phyloP scores from a whole-genome alignment of 2,113 vertebrate species.

The Neomonachus schauinslandi region DNA sequence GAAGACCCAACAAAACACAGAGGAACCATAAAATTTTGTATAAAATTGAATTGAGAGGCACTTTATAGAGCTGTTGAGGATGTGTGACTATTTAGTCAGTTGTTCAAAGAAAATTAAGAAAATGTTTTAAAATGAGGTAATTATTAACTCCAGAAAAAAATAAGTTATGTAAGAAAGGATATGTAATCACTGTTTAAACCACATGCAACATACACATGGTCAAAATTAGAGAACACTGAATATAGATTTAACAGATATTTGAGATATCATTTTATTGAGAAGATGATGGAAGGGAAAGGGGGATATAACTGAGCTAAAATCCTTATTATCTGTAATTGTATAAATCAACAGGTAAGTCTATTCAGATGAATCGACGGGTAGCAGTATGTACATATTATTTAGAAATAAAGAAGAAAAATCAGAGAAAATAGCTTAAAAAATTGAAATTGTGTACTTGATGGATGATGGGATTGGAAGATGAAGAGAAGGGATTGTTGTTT shows the following conservation, averaged over 20 bases:
- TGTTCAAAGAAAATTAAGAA: slow-evolving; percentile 47
- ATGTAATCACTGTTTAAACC: background rate
- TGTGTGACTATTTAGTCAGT: background rate
- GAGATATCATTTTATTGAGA: background rate
- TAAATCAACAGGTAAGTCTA: background rate
- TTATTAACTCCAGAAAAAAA: slow-evolving; percentile 16
- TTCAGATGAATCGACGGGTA: background rate
- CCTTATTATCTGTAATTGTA: background rate
- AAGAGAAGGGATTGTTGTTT: background rate
- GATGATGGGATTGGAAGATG: background rate
- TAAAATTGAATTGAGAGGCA: background rate
- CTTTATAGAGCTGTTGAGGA: background rate
- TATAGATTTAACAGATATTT: slow-evolving; percentile 13
- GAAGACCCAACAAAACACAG: background rate
- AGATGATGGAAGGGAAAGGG: background rate
- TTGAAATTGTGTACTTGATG: background rate
- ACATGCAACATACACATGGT: background rate
- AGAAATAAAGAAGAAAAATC: slow-evolving; percentile 36
- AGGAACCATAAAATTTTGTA: background rate
- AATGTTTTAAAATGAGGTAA: slow-evolving; percentile 11
- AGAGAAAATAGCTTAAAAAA: slow-evolving; percentile 40
- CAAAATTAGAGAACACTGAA: slow-evolving; percentile 23
- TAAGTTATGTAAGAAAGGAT: background rate
- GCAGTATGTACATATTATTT: background rate
- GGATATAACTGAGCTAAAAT: background rate